Conservation (phyloP, 2,113 vertebrate genomes). For the Pyxicephalus adspersus region DNA sequence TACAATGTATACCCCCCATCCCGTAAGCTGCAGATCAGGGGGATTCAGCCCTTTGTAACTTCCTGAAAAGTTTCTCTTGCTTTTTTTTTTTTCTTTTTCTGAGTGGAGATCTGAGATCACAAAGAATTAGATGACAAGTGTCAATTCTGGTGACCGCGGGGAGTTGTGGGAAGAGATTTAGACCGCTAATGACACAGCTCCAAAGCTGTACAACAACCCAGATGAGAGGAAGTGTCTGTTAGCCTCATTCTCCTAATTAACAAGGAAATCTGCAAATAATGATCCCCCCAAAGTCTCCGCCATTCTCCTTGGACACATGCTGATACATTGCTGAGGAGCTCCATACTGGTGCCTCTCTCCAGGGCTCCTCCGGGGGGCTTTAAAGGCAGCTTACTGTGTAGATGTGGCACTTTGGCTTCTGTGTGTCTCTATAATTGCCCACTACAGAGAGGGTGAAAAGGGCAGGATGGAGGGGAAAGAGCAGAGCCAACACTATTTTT, state of each 20-base stretch:
- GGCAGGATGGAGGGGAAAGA: conserved; percentile 23
- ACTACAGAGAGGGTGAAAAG: conserved; percentile 41
- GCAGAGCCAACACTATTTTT: not conserved
- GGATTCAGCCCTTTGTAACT: no score
- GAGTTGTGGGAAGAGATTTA: not conserved
- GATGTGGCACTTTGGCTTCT: conserved; percentile 42
- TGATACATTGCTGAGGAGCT: not conserved
- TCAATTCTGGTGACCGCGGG: not conserved
- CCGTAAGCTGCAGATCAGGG: no score
- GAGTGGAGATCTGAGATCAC: no score
- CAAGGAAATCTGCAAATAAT: not conserved
- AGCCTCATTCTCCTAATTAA: conserved; percentile 9
- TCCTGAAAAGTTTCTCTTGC: no score
- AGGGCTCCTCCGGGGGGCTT: conserved; percentile 25
- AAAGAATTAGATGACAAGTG: no score
- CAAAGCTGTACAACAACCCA: not conserved
- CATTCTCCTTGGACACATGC: not conserved
- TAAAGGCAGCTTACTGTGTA: conserved; percentile 7
- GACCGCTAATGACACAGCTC: not conserved
- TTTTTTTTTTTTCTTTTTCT: no score
- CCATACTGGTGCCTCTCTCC: not conserved
- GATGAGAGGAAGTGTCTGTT: not conserved
- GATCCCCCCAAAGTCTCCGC: not conserved
- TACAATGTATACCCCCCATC: no score
- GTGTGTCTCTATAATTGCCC: conserved; percentile 42